phyloP scores from a whole-genome alignment of 2,113 vertebrate genomes.

The Notarius lentiginosus region DNA sequence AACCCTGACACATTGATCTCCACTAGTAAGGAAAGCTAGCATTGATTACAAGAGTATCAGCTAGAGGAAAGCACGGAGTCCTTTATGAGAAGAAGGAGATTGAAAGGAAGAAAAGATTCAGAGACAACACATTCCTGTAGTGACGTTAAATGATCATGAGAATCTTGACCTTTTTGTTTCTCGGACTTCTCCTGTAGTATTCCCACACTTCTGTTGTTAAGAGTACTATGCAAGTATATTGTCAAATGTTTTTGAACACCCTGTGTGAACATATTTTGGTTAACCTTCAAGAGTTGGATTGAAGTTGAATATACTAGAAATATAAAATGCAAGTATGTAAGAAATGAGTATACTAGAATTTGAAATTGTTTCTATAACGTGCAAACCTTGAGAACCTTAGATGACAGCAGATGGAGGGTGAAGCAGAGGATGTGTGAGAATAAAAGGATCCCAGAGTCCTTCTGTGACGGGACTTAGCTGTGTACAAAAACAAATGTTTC shows the following conservation, averaged over 20 bases:
- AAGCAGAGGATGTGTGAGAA: slow-evolving; percentile 35
- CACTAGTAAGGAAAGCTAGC: slow-evolving; percentile 63
- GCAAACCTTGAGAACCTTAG: slow-evolving; percentile 13
- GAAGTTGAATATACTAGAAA: not conserved
- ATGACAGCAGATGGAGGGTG: slow-evolving; percentile 21
- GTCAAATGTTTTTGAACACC: not conserved
- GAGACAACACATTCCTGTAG: not conserved
- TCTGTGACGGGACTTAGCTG: slow-evolving; percentile 26
- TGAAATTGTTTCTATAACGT: not conserved
- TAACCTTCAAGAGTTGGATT: not conserved
- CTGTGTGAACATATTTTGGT: not conserved
- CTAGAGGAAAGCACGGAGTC: slow-evolving; percentile 2
- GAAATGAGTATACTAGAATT: not conserved
- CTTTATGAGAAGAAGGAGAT: not conserved
- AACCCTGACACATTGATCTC: slow-evolving; percentile 57
- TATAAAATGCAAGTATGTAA: not conserved
- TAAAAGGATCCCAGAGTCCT: slow-evolving; percentile 33
- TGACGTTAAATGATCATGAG: slow-evolving; percentile 17
- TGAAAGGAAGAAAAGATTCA: slow-evolving; percentile 21
- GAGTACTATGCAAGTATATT: not conserved
- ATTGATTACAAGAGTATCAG: slow-evolving; percentile 61
- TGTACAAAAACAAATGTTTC: slow-evolving; percentile 57
- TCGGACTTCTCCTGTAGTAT: not conserved
- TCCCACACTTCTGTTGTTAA: not conserved
- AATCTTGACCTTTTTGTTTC: slow-evolving; percentile 22